A percentile compares a stretch with the other conserved stretches of the same genome.
Conservation (phyloP, 2,888 invertebrate genomes). For the Eristalis tenax region DNA sequence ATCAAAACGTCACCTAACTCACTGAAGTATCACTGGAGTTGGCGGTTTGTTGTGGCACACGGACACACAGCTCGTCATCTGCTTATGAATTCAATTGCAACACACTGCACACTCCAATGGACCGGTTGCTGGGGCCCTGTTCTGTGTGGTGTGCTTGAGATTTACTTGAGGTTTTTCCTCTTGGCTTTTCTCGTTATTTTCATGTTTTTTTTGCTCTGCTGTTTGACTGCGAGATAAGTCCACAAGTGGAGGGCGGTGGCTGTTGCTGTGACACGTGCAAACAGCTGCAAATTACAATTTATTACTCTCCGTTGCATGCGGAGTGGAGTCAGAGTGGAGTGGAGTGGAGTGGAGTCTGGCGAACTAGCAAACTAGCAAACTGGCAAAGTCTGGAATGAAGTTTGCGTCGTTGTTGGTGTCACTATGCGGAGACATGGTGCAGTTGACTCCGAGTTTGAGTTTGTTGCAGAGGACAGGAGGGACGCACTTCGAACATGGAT, state of each 20-base stretch:
- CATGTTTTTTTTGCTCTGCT: not conserved
- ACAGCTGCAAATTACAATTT: constrained; percentile 70
- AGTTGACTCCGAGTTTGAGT: not conserved
- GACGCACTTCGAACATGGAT: too few relatives aligned
- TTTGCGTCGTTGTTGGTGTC: not conserved
- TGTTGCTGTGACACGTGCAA: constrained; percentile 45
- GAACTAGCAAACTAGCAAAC: not conserved
- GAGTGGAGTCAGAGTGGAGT: not conserved
- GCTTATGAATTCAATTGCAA: constrained; percentile 36
- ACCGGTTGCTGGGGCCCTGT: constrained; percentile 3
- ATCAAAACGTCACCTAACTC: constrained; percentile 24
- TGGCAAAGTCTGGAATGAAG: not conserved
- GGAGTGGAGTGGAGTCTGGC: not conserved
- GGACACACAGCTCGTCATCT: constrained; percentile 29
- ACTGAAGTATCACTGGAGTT: constrained; percentile 5
- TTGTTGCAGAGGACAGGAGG: not conserved
- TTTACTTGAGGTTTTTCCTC: constrained; percentile 39
- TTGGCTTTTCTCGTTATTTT: not conserved
- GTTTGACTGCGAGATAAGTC: constrained; percentile 12
- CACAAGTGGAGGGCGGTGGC: constrained; percentile 33
- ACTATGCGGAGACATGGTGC: not conserved
- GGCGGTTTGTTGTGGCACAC: constrained; percentile 17
- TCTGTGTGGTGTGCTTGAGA: constrained; percentile 42
- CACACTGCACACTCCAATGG: constrained; percentile 3
- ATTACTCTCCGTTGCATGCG: constrained; percentile 28